Evolutionary conservation across 1,140 invertebrate species (phyloP), one percentile per base, ranked within the genome.

Genomic region (Dendrolimus kikuchii): DNA sequence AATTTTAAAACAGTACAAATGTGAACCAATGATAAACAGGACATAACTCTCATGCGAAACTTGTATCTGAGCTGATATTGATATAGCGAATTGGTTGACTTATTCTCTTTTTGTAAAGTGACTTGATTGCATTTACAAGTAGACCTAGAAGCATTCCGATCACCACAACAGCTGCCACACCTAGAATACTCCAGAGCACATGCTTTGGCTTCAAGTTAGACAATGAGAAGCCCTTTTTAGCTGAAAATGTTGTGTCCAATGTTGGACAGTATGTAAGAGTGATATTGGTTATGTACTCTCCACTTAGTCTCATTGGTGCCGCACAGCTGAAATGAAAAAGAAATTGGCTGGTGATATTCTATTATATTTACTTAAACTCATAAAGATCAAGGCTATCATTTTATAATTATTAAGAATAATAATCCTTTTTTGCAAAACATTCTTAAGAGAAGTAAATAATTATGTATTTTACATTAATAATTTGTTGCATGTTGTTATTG

Each of bases 171-270:
- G 62, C 47, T 9, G 76, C 74, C 6, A 86, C 82, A 53, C 74
- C 78, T 49, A 86, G 60, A 49, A 86, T 83, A 46, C 77, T 81
- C 78, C 79, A 86, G 5, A 86, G 40, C 37, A 86, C 48, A 70
- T 86, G 82, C 67, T 74, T 86, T 58, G 77, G 77, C 59, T 64
- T 80, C 46, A 82, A 65, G 50, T 77, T 66, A 38, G 68, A 62
- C 5, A 84, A 55, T 54, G 63, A 67, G 48, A 84, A 86, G 40
- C 65, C 57, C 53, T 60, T 74, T 51, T 68, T 71, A 38, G 51
- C 49, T 57, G 61, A 56, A 66, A 73, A 74, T 60, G 75, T 77
- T 8, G 62, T 67, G 46, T 84, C 79, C 58, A 81, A 71, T 53
- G 70, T 72, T 39, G 82, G 79, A 53, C 77, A 82, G 53, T 72